Evolutionary conservation across 2,113 vertebrate genomes (phyloP), one percentile per base, ranked within the genome.

Genomic region (Amphiprion percula): DNA sequence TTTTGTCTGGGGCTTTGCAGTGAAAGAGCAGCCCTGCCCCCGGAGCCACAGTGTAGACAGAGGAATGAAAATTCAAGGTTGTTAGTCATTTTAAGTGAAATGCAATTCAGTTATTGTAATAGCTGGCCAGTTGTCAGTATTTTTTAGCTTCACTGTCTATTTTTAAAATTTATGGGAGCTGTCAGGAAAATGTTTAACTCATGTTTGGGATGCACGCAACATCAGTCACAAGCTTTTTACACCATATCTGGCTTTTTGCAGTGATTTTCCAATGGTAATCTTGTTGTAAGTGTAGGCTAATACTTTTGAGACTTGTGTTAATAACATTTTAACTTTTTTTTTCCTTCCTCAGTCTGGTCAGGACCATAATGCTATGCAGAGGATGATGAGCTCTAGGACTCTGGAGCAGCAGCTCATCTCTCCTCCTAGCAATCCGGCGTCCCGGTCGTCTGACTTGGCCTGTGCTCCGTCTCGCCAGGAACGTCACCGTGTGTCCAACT

Each of bases 401-500:
- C 91, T 98, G 74, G 98, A 99, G 84, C 98, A 97, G 90, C 97
- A 98, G 80, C 96, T 99, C 92, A 96, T 96, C 65, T 96, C 98
- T 44, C 96, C 98, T 73, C 87, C 97, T n/a, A 96, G 93, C 80
- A 96, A 96, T 39, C 74, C 95, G 0, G 97, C 95, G 56, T 96
- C 97, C 1, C 95, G 96, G 14, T 90, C 97, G 0, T 96, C 98
- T 11, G 97, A 99, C 33, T 95, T 98, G 93, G 87, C 94, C 0
- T 99, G 97, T 37, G 88, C 96, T 10, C 94, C 98, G 0, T 97
- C 98, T 1, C 95, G 98, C 14, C 97, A 98, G 72, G 98, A 99
- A 60, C 96, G 98, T 49, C 98, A 99, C 17, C 93, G 98, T 19
- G 96, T 99, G 75, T 99, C 98, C 71, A 99, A 95, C 92, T 99